Evolutionary conservation across 2,797 vertebrate genomes (phyloP).

Genomic region (Emys orbicularis): DNA sequence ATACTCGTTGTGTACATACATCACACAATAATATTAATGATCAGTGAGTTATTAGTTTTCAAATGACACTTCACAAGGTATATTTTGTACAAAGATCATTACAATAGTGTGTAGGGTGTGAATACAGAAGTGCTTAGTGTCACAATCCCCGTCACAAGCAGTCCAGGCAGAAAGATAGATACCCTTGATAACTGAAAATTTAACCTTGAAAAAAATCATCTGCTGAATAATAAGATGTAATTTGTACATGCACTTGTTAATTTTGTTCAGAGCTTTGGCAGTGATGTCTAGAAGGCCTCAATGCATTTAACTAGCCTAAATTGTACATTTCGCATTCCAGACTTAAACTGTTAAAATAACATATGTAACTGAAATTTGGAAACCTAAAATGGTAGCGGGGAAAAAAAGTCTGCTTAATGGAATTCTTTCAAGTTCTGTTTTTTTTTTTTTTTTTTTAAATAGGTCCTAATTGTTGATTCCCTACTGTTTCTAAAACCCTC

Average conservation of each 20-base stretch:
- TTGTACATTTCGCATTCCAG: slow-evolving; percentile 31
- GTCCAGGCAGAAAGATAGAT: slow-evolving; percentile 39
- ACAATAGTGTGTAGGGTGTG: not conserved
- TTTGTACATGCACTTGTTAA: slow-evolving; percentile 57
- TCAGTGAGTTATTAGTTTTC: not conserved
- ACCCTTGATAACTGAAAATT: slow-evolving; percentile 62
- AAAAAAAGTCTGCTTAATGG: not conserved
- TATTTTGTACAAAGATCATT: not conserved
- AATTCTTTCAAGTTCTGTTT: not conserved
- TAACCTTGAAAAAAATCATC: slow-evolving; percentile 58
- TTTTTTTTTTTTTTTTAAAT: not conserved
- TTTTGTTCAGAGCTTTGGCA: slow-evolving; percentile 41
- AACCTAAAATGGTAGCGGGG: not conserved
- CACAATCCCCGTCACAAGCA: not conserved
- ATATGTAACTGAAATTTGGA: slow-evolving; percentile 19
- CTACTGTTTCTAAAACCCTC: not conserved
- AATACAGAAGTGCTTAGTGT: not conserved
- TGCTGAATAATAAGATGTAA: slow-evolving; percentile 58
- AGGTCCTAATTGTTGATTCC: not conserved
- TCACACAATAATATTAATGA: not conserved
- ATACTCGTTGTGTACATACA: not conserved
- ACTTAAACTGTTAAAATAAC: slow-evolving; percentile 15
- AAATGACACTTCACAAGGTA: not conserved
- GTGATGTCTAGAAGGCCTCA: not conserved
- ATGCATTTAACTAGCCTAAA: slow-evolving; percentile 37